Percentiles rank a stretch among this genome's conserved stretches.
Evolutionary conservation across 2,113 vertebrate genomes (phyloP).

Genomic region (Sula dactylatra): DNA sequence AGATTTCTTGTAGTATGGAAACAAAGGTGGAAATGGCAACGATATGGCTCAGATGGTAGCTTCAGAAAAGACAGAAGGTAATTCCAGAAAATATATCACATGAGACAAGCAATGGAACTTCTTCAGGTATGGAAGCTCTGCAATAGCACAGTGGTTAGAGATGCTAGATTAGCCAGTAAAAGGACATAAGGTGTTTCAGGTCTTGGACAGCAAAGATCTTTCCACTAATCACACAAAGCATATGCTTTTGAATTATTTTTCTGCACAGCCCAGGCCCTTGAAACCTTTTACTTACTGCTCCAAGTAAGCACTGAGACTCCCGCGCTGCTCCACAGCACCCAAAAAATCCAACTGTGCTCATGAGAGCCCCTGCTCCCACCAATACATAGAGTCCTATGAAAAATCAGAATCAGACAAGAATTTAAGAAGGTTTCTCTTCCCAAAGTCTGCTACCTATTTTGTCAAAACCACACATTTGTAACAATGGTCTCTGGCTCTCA

Average conservation of each 20-base stretch:
- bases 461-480: background rate
- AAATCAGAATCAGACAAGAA: background rate
- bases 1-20: background rate
- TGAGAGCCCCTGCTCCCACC: slow-evolving; percentile 88
- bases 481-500: background rate
- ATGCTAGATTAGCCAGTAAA: background rate
- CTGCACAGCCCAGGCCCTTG: background rate
- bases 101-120: background rate
- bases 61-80: background rate
- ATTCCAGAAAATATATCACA: background rate
- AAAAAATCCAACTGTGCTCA: slow-evolving; percentile 93
- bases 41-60: background rate
- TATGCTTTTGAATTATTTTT: background rate
- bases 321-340: slow-evolving; percentile 94
- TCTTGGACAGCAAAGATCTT: background rate
- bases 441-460: background rate
- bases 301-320: slow-evolving; percentile 94
- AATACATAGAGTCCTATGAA: slow-evolving; percentile 89
- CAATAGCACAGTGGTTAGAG: background rate
- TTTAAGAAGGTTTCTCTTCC: background rate
- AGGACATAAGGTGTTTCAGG: background rate
- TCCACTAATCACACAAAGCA: background rate
- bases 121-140: background rate
- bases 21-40: background rate
- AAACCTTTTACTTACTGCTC: slow-evolving; percentile 83